phyloP scores from a whole-genome alignment of 2,888 invertebrate species.

The Drosophila percnosoma region DNA sequence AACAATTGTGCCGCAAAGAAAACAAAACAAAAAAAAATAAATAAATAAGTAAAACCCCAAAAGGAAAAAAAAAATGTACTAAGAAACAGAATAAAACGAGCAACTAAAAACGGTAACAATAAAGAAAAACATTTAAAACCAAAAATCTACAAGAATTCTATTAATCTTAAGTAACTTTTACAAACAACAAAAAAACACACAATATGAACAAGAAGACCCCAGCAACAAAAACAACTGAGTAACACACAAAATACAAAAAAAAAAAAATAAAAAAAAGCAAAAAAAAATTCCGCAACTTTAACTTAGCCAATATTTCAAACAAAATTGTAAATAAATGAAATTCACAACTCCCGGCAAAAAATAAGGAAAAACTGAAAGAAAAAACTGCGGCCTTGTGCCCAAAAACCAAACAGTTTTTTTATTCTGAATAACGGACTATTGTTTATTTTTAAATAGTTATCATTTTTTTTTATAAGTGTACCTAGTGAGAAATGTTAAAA shows the following conservation, averaged over 20 bases:
- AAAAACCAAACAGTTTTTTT: conserved; percentile 61
- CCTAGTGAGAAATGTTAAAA: conserved; percentile 84
- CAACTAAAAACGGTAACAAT: conserved; percentile 78
- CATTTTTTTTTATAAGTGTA: conserved; percentile 81
- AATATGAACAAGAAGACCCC: conserved; percentile 55
- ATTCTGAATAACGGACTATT: conserved; percentile 56
- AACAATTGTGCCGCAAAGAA: conserved; percentile 80
- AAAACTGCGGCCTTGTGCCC: conserved; percentile 72
- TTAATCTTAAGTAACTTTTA: conserved; percentile 82
- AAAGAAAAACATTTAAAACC: conserved; percentile 79
- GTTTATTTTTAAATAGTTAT: conserved; percentile 77
- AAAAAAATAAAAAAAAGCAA: conserved; percentile 18
- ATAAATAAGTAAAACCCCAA: conserved; percentile 44
- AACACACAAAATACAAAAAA: conserved; percentile 57
- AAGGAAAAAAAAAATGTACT: conserved; percentile 54
- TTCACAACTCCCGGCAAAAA: conserved; percentile 37
- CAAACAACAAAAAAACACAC: conserved; percentile 61
- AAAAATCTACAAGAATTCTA: conserved; percentile 80
- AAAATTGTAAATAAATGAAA: conserved; percentile 62
- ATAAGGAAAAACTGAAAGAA: conserved; percentile 22
- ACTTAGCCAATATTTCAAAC: conserved; percentile 72
- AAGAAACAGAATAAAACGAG: conserved; percentile 60
- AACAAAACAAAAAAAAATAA: conserved; percentile 44
- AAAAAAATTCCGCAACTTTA: conserved; percentile 49
- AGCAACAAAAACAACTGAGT: conserved; percentile 61